Evolutionary conservation across 2,113 vertebrate genomes (phyloP).

Genomic region (Grantiella picta): DNA sequence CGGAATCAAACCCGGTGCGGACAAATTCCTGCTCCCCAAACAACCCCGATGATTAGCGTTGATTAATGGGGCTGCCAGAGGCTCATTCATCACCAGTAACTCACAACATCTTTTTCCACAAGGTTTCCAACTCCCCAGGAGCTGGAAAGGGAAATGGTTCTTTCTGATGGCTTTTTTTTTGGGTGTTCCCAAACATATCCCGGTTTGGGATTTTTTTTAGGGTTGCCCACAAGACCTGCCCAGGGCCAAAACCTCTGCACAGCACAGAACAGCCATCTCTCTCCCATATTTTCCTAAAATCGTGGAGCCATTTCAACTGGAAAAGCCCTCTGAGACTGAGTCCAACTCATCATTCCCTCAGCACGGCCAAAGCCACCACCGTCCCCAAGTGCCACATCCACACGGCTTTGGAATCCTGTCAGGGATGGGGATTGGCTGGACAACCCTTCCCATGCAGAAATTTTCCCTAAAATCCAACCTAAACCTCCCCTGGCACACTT

Average conservation of each 20-base stretch:
- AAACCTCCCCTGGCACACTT: not conserved
- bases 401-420: not conserved
- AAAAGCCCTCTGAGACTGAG: not conserved
- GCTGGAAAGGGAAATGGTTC: not conserved
- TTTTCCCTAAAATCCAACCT: not conserved
- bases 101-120: slow-evolving; percentile 13
- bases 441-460: not conserved
- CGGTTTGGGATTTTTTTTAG: not conserved
- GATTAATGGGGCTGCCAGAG: slow-evolving; percentile 45
- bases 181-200: not conserved
- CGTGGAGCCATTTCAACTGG: not conserved
- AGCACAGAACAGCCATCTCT: not conserved
- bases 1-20: not conserved
- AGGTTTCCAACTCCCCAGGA: not conserved
- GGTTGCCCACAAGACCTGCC: not conserved
- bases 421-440: not conserved
- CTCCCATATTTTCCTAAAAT: not conserved
- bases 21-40: not conserved
- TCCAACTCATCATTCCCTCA: not conserved
- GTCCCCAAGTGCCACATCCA: not conserved
- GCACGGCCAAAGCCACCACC: not conserved
- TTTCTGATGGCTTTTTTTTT: not conserved
- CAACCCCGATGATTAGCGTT: not conserved
- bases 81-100: slow-evolving; percentile 38
- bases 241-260: not conserved